Evolutionary conservation across 2,797 vertebrate species (phyloP), one percentile per base, ranked within the genome.

Genomic region (Mus minutoides): DNA sequence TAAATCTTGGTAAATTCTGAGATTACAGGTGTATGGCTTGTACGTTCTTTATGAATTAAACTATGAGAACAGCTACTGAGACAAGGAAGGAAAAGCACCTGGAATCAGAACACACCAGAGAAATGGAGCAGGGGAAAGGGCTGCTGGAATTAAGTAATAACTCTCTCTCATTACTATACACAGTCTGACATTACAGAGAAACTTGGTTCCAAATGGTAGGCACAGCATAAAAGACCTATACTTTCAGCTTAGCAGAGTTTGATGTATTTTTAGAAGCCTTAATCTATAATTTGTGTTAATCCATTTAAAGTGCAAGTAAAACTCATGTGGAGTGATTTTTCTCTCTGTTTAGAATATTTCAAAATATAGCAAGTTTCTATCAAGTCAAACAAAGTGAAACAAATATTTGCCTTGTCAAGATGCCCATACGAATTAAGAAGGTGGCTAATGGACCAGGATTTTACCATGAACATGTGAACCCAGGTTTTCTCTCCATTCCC

Each of bases 281-380:
- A 83, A n/a, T 79, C 89, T 95, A 64, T 1, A 43, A 46, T 71
- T 71, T 46, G 76, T 85, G n/a, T 56, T 94, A 86, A 58, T 88
- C 85, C 78, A 88, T 43, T 43, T 8, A 69, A 3, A 56, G 0
- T 24, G 69, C 52, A 77, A 90, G 17, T 77, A 77, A 92, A 93
- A 91, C 26, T 93, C 54, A 83, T 84, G 69, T 64, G 29, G 79
- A 31, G n/a, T 58, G 82, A 84, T 90, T 94, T 95, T 95, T 88
- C 16, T 79, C 92, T 76, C 43, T n/a, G 13, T 84, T 96, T 87
- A 78, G 31, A 69, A 82, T 54, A 4, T 11, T 92, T 88, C 22
- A n/a, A 93, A 94, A 85, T 62, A 49, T 3, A 88, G 82, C 49
- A 80, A 90, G 19, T 40, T 75, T 95, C 49, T 24, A 60, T 6